Evolutionary conservation across 2,888 invertebrate species (phyloP), one percentile per base, ranked within the genome.

Genomic region (Sussaba pulchella): DNA sequence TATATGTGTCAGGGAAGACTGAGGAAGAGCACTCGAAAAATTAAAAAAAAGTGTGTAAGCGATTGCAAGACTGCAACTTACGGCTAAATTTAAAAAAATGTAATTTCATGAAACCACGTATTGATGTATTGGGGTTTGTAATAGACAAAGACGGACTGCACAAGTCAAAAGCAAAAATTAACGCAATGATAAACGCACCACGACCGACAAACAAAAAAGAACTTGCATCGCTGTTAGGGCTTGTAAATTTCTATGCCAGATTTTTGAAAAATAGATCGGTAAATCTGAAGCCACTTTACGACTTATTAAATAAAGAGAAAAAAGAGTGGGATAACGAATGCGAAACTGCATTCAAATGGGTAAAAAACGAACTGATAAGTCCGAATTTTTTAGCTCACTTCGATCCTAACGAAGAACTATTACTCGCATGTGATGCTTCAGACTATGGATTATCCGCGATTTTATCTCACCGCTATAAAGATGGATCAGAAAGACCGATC

Each of bases 371-470:
- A 4, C 24, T 85, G 10, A 41, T 63, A 8, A 74, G 83, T 0
- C 41, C 74, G 0, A 66, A 67, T 2, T 36, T 83, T 2, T 69
- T 83, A n/a, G 79, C 81, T 0, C 83, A 82, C 43, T 82, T 69
- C 54, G 70, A 82, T 21, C 83, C 80, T n/a, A 47, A 8, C 2
- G 45, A 66, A 8, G 54, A 52, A 19, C 52, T 84, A n/a, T 76
- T 67, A 12, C 1, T 67, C 36, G 67, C 67, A 6, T 87, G 89
- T 31, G 91, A 92, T 84, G 91, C 91, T 0, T 89, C 88, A 12
- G 83, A 85, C 10, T 82, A 87, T 59, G 88, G 87, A 9, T 43
- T 89, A 26, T 88, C 86, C 0, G 81, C 88, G n/a, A 87, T 83
- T 31, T 31, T 31, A 6, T 31, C 6, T 31, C 31, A 31, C 31